Evolutionary conservation across 2,797 vertebrate species (phyloP), one percentile per base, ranked within the genome.

Genomic region (Sebastes goodei): DNA sequence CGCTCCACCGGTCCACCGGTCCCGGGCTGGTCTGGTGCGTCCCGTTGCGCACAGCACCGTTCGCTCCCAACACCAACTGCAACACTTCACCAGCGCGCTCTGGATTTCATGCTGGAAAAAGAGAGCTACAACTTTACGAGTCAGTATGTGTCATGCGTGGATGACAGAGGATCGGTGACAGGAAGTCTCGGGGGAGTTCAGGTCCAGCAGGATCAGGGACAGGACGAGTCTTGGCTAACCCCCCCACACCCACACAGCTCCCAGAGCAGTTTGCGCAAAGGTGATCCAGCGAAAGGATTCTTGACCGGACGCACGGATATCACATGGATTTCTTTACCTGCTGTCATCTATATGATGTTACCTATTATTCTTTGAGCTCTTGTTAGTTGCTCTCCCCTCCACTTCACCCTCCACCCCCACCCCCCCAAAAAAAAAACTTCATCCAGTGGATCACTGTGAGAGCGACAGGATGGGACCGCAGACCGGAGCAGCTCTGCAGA

Each of bases 401-500:
- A 27, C 68, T 57, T 57, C 21, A 35, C 2, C 35, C 2, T 12
- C 35, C 2, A n/a, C n/a, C n/a, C n/a, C n/a, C 11, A 12, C 3
- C 38, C 2, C 52, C 3, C 10, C 23, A 23, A 23, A 4, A 14
- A 29, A 30, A 30, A 30, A 91, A 93, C 85, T 91, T 91, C 75
- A 53, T 70, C 53, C 74, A 32, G 82, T 20, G 83, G 86, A 80
- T 77, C 81, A 1, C 62, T 81, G 7, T 11, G 56, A 76, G 59
- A 64, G 77, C 29, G 86, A 15, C 78, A 86, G 80, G 80, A 94
- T 93, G 93, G 86, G 80, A 55, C 56, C 81, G 14, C 88, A 5
- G 73, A 71, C 14, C 78, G 61, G 83, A 1, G 62, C 80, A 38
- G 76, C 74, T 71, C 73, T 33, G 83, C 86, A 68, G 52, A 88